A percentile compares a stretch with the other conserved stretches of the same genome.
phyloP scores from a whole-genome alignment of 2,888 invertebrate genomes.

The Tridacna gigas region DNA sequence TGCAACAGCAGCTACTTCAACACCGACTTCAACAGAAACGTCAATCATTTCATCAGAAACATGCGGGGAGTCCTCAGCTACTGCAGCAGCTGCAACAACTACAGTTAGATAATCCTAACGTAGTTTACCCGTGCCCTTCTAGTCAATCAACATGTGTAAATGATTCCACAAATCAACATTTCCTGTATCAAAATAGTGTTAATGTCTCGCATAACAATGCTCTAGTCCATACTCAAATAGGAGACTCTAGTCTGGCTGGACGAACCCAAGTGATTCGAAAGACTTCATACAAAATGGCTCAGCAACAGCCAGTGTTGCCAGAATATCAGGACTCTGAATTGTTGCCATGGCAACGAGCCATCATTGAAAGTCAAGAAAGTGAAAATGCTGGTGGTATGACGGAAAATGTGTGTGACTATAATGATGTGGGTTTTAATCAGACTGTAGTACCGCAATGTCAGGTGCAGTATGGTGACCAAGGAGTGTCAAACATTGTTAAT shows the following conservation, averaged over 20 bases:
- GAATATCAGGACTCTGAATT: constrained; percentile 87
- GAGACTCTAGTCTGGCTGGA: constrained; percentile 50
- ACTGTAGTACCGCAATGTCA: constrained; percentile 12
- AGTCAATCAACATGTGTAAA: constrained; percentile 40
- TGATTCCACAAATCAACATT: constrained; percentile 42
- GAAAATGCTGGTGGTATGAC: constrained; percentile 9
- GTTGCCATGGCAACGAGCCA: constrained; percentile 66
- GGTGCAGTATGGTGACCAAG: not conserved
- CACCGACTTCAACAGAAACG: constrained; percentile 94
- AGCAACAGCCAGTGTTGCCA: constrained; percentile 92
- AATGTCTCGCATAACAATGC: constrained; percentile 51
- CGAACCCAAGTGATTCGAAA: constrained; percentile 92
- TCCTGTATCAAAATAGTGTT: constrained; percentile 27
- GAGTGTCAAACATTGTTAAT: not conserved
- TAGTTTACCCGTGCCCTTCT: constrained; percentile 44
- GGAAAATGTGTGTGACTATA: constrained; percentile 13
- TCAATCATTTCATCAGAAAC: constrained; percentile 91
- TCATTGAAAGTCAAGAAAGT: constrained; percentile 47
- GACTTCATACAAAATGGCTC: constrained; percentile 94
- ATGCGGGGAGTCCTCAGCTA: constrained; percentile 90
- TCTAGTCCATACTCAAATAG: constrained; percentile 58
- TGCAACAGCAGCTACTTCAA: constrained; percentile 93
- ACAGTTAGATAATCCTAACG: constrained; percentile 85
- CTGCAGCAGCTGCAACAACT: constrained; percentile 86
- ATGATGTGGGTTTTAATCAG: constrained; percentile 9